These are phyloP conservation scores for Pycnomerus fuliginosus DNA, from an alignment of 2,888 invertebrate species.

Conservation along the genomic window DNA sequence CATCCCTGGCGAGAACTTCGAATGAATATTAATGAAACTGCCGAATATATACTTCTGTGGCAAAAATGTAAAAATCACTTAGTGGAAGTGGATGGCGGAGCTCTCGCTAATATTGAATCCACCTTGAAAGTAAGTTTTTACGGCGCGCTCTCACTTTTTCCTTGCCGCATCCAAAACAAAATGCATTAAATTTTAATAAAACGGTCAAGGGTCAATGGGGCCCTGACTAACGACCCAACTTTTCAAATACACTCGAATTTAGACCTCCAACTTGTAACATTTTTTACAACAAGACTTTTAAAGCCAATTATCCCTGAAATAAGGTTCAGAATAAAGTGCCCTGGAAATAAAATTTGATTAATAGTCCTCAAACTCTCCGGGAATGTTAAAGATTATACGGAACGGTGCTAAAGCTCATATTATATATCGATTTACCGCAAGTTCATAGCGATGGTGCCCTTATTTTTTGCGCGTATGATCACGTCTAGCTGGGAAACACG, in stretches of 20 bases:
- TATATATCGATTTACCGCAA: no score
- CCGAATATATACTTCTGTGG: conserved; percentile 13
- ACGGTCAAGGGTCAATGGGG: conserved; percentile 20
- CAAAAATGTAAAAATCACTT: conserved; percentile 24
- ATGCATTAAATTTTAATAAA: conserved; percentile 29
- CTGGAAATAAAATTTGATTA: no score
- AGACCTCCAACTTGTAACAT: no score
- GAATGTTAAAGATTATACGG: no score
- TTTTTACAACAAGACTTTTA: no score
- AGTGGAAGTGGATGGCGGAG: conserved; percentile 12
- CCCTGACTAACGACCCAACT: not conserved
- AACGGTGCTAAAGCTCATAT: no score
- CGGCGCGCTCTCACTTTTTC: conserved; percentile 3
- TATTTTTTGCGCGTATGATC: no score
- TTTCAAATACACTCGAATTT: not conserved
- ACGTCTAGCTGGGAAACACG: no score
- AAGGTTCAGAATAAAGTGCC: no score
- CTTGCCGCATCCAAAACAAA: conserved; percentile 23
- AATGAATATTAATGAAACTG: conserved; percentile 23
- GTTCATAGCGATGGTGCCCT: no score
- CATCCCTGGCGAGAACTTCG: conserved; percentile 2
- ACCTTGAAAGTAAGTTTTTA: conserved; percentile 26
- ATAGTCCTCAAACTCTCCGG: no score
- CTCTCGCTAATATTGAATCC: conserved; percentile 16
- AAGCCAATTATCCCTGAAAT: no score